phyloP scores from a whole-genome alignment of 1,140 invertebrate species.

The Gryllus bimaculatus region DNA sequence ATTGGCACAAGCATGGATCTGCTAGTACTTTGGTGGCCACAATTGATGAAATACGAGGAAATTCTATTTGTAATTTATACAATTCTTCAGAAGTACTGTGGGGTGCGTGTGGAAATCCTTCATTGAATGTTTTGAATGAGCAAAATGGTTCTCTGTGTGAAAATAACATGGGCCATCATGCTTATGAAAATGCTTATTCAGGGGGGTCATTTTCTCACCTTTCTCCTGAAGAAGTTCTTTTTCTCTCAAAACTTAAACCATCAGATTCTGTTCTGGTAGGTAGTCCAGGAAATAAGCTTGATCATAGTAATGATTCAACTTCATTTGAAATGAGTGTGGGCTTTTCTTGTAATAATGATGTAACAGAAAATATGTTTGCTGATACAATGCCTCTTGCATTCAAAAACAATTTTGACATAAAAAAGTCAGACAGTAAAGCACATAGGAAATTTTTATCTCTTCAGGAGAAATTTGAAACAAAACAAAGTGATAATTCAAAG shows the following conservation, averaged over 20 bases:
- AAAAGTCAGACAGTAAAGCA: conserved; percentile 32
- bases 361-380: conserved; percentile 20
- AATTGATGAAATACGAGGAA: conserved; percentile 45
- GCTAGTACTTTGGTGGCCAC: conserved; percentile 50
- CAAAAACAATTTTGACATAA: conserved; percentile 8
- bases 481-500: conserved; percentile 31
- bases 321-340: neutral
- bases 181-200: neutral
- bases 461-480: conserved; percentile 48
- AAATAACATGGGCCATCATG: neutral
- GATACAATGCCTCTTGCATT: conserved; percentile 8
- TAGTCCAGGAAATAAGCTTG: neutral
- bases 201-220: conserved; percentile 28
- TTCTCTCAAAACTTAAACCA: conserved; percentile 38
- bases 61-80: conserved; percentile 23
- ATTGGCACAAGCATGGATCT: conserved; percentile 37
- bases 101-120: conserved; percentile 20
- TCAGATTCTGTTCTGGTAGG: conserved; percentile 25
- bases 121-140: neutral
- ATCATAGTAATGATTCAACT: neutral
- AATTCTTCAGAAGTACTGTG: conserved; percentile 20
- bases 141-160: neutral
- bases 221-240: conserved; percentile 39
- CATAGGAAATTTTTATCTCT: conserved; percentile 50
- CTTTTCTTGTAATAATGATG: conserved; percentile 18